Evolutionary conservation across 23 tunicate species (phyloP).

Genomic region (Corella eumyota): DNA sequence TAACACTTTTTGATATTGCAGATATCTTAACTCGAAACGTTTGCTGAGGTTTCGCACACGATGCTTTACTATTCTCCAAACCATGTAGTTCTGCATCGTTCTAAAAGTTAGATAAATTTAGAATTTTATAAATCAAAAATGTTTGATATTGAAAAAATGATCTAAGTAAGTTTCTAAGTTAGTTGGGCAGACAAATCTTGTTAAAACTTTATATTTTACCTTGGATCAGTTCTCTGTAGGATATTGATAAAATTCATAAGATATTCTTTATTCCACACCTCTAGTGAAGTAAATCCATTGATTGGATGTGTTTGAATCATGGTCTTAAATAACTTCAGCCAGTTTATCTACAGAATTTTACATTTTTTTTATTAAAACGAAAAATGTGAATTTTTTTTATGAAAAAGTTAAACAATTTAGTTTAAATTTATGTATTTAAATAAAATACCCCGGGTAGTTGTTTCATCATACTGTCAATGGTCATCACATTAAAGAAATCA

Average conservation of each 20-base stretch:
- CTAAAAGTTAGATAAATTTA: no score
- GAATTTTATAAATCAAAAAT: no score
- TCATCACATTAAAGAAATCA: conserved; percentile 13
- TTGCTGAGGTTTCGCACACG: conserved; percentile 38
- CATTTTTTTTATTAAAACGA: neutral
- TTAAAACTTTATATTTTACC: conserved; percentile 16
- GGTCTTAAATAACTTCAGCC: conserved; percentile 25
- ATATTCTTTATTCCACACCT: conserved; percentile 38
- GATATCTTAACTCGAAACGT: conserved; percentile 13
- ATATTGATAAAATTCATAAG: conserved; percentile 22
- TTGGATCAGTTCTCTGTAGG: conserved; percentile 19
- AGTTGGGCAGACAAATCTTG: no score
- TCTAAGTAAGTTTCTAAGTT: no score
- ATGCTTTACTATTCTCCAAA: conserved; percentile 71
- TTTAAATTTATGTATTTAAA: no score
- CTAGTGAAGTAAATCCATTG: conserved; percentile 4
- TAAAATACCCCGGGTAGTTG: conserved; percentile 32
- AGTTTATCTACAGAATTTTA: conserved; percentile 28
- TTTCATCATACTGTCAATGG: conserved; percentile 16
- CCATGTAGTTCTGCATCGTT: conserved; percentile 73
- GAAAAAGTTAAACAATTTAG: no score
- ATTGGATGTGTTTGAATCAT: conserved; percentile 46
- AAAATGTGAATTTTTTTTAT: no score
- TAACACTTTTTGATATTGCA: conserved; percentile 16
- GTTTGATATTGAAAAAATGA: no score